Evolutionary conservation across 2,113 vertebrate species (phyloP).

Genomic region (Panurus biarmicus): DNA sequence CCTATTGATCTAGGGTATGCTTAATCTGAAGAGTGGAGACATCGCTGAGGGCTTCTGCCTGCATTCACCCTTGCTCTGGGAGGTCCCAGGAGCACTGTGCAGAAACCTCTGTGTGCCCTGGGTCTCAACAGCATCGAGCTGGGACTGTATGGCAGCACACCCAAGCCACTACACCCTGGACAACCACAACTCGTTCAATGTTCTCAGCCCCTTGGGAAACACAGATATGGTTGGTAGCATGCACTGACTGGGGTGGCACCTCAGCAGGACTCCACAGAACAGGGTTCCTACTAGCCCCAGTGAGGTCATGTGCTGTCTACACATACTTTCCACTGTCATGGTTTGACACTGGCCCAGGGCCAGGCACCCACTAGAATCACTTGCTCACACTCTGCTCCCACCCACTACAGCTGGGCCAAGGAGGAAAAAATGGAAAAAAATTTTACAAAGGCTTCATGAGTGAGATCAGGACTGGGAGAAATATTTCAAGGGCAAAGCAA

Average conservation of each 20-base stretch:
- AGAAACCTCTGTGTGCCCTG: not conserved
- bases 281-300: not conserved
- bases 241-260: not conserved
- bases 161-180: not conserved
- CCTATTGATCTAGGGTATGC: not conserved
- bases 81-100: not conserved
- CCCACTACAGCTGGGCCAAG: not conserved
- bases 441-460: not conserved
- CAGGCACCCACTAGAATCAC: not conserved
- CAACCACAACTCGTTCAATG: accelerated
- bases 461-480: not conserved
- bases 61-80: not conserved
- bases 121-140: accelerated
- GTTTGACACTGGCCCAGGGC: not conserved
- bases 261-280: not conserved
- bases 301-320: not conserved
- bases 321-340: not conserved
- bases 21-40: not conserved
- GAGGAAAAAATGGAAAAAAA: not conserved
- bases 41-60: not conserved
- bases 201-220: not conserved
- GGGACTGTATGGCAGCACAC: not conserved
- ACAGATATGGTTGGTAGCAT: not conserved
- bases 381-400: too few relatives aligned
- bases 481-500: not conserved